Evolutionary conservation across 2,113 vertebrate genomes (phyloP), one percentile per base, ranked within the genome.

Genomic region (Donacobius atricapilla): DNA sequence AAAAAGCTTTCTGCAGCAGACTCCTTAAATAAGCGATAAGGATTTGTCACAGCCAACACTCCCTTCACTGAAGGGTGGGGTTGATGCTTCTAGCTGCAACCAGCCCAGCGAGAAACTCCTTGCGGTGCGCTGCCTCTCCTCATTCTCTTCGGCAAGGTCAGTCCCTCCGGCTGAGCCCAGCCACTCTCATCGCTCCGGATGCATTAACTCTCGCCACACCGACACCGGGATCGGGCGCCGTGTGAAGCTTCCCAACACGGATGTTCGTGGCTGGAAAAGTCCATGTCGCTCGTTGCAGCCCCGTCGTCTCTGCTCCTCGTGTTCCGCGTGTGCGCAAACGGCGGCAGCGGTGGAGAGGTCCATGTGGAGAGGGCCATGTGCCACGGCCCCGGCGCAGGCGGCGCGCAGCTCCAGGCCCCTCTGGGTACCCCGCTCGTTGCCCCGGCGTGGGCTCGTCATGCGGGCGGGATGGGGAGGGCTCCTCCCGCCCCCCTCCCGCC

Each of bases 391-490:
- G 83, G 31, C n/a, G n/a, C n/a, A n/a, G n/a, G n/a, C n/a, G n/a
- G n/a, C n/a, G n/a, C n/a, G n/a, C n/a, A n/a, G n/a, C n/a, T n/a
- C 24, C 51, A 5, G 33, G 2, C 8, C 30, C 25, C 64, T 50
- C 47, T 6, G 0, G 3, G 5, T 11, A 4, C 4, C 6, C 33
- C 1, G 47, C 40, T 0, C n/a, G n/a, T n/a, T n/a, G n/a, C n/a
- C n/a, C n/a, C n/a, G n/a, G n/a, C n/a, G n/a, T n/a, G n/a, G n/a
- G n/a, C n/a, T n/a, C 2, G 25, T 5, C 3, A 16, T 4, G 48
- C 1, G 1, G 19, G 0, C 0, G 6, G 47, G 37, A 39, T 22
- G 17, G 12, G 24, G 21, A 50, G 53, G 27, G 37, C 19, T n/a
- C n/a, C n/a, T n/a, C n/a, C n/a, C n/a, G n/a, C n/a, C n/a, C 8